A percentile compares a stretch with the other conserved stretches of the same genome.
phyloP scores from a whole-genome alignment of 1,140 invertebrate genomes.

The Neodiprion pinetum region DNA sequence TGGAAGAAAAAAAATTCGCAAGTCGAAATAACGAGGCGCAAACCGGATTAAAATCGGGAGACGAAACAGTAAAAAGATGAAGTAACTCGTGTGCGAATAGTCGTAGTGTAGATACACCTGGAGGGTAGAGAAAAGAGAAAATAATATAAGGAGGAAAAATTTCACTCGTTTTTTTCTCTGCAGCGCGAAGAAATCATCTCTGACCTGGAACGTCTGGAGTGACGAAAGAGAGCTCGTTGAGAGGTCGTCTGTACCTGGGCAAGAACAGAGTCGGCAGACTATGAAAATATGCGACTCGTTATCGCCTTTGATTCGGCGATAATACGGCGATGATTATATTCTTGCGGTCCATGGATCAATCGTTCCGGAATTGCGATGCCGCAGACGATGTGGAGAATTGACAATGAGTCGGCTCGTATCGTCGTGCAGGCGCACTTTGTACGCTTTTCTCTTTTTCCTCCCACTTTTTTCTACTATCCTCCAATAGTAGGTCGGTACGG shows the following conservation, averaged over 20 bases:
- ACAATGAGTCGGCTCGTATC: too few species aligned
- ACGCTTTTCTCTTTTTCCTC: too few species aligned
- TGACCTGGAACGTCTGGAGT: slow-evolving; percentile 4
- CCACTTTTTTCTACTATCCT: too few species aligned
- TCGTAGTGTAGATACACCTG: not conserved
- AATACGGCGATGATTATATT: too few species aligned
- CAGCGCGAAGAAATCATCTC: not conserved
- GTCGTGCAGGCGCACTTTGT: too few species aligned
- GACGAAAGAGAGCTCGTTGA: not conserved
- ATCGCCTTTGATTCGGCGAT: too few species aligned
- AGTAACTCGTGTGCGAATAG: not conserved
- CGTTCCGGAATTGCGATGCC: too few species aligned
- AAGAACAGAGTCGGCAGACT: too few species aligned
- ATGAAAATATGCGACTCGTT: too few species aligned
- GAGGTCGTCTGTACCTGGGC: not conserved
- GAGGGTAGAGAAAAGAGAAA: not conserved
- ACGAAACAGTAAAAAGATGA: not conserved
- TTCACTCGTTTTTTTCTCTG: not conserved
- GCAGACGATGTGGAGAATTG: too few species aligned
- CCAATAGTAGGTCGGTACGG: too few species aligned
- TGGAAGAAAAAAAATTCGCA: not conserved
- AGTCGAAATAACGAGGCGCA: not conserved
- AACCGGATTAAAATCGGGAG: not conserved
- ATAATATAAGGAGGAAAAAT: not conserved
- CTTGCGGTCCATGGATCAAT: too few species aligned